Evolutionary conservation across 2,113 vertebrate genomes (phyloP).

Genomic region (Spea multiplicata): DNA sequence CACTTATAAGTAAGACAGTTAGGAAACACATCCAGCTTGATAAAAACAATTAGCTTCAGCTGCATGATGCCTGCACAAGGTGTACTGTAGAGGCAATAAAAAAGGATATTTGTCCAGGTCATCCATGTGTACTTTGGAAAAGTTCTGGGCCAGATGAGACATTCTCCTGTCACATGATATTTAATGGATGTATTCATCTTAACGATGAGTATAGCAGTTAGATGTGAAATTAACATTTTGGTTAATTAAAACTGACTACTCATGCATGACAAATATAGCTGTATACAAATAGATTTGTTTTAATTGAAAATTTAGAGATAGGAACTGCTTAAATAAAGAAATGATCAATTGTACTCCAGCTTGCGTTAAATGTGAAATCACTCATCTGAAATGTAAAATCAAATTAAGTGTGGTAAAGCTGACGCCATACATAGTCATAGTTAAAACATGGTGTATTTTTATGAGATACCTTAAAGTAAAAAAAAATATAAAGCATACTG

Average conservation of each 20-base stretch:
- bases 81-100: neutral
- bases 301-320: slow-evolving; percentile 27
- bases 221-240: neutral
- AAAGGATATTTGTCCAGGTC: neutral
- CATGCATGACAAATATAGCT: slow-evolving; percentile 20
- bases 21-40: no score
- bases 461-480: neutral
- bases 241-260: slow-evolving; percentile 26
- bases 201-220: neutral
- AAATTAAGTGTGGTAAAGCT: slow-evolving; percentile 4
- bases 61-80: neutral
- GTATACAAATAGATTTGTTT: slow-evolving; percentile 17
- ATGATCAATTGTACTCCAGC: slow-evolving; percentile 11
- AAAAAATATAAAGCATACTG: neutral
- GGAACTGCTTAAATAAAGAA: slow-evolving; percentile 5
- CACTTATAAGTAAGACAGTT: no score
- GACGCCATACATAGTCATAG: neutral
- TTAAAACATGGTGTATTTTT: neutral
- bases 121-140: neutral
- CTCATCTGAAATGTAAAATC: slow-evolving; percentile 12
- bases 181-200: neutral
- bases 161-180: neutral
- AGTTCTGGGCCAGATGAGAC: neutral
- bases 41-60: neutral
- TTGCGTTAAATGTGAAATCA: slow-evolving; percentile 14